Evolutionary conservation across 92 coral and sea anemone genomes (phyloP), one percentile per base, ranked within the genome.

Genomic region (Galaxea fascicularis): DNA sequence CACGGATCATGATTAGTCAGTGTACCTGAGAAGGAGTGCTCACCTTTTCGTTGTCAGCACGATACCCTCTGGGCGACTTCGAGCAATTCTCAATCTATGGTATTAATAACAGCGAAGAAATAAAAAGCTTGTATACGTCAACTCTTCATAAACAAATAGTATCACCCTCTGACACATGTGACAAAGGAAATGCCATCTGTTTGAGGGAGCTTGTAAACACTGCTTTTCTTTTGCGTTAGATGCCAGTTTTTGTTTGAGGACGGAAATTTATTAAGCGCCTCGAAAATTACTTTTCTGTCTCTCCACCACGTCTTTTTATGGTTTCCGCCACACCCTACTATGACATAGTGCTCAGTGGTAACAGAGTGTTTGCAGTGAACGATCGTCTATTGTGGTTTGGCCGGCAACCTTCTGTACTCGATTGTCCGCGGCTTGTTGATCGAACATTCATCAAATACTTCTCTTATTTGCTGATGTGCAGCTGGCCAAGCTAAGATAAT

Each of bases 191-290:
- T 25, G 69, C 44, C 66, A 81, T 30, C 68, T 82, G 86, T 70
- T 65, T 82, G 78, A 54, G 58, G 13, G 78, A 31, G 16, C 65
- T 24, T 35, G 70, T 71, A 57, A 71, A 82, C 78, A 31, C 25
- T 16, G 49, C 70, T 74, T 70, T 57, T 57, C 70, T 11, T 67
- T 56, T 56, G 54, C 62, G 77, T 57, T 28, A 59, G 25, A 62
- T 82, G 77, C 46, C 78, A 71, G 57, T 12, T 53, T 71, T 82
- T 71, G 86, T 71, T 82, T 71, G 86, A 20, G 3, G 12, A 54
- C 44, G 57, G 68, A 82, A 68, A 82, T 82, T 56, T 82, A 71
- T 82, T 82, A 82, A 82, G 49, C 14, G 17, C 54, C 78, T 71
- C 68, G 58, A 49, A 63, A 63, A 25, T 65, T 47, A 51, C 62